Base-by-base conservation (phyloP, 2,113 vertebrate species). In the Halichoerus grypus region DNA sequence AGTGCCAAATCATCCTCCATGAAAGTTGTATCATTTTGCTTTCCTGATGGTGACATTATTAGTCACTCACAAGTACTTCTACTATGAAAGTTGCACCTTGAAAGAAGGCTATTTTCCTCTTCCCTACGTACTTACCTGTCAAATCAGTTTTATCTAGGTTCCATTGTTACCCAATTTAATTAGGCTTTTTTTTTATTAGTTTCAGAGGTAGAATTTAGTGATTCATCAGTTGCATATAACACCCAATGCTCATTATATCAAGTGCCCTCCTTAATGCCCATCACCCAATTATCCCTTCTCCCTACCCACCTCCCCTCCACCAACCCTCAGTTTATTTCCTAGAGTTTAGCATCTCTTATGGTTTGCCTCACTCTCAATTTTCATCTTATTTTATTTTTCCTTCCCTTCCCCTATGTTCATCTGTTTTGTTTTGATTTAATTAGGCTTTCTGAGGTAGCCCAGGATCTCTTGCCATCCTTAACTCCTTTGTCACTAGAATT, bases 51-150 rank as follows among this genome's bases (percentile, higher is more conserved):
- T 21, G 42, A 36, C 31, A 33, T 83, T 39, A 31, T 63, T 28
- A 82, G 19, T 55, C 53, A 61, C 46, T 85, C 13, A 19, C 39
- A 79, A 33, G 31, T 31, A 57, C 31, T 63, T 92, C 51, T 90
- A 5, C 8, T 24, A 16, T 74, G 19, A 28, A 80, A 46, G 22
- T 7, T 80, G n/a, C 28, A 53, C 5, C 46, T 11, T 42, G 39
- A 49, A 55, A 28, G 39, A 85, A 74, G 21, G 39, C 22, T 22
- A 31, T 76, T n/a, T 76, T 87, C 19, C 5, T 53, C 16, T 33
- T 51, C 51, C 33, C 3, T 1, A 2, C 3, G 13, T 12, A 31
- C 26, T 31, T 28, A 4, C 53, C 4, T 33, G 14, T 5, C 24
- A 42, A 0, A 39, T 49, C 42, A 36, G 31, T 51, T 69, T 80